These are phyloP conservation scores for Vanessa atalanta DNA, from an alignment of 1,140 invertebrate genomes.

Conservation along the genomic window DNA sequence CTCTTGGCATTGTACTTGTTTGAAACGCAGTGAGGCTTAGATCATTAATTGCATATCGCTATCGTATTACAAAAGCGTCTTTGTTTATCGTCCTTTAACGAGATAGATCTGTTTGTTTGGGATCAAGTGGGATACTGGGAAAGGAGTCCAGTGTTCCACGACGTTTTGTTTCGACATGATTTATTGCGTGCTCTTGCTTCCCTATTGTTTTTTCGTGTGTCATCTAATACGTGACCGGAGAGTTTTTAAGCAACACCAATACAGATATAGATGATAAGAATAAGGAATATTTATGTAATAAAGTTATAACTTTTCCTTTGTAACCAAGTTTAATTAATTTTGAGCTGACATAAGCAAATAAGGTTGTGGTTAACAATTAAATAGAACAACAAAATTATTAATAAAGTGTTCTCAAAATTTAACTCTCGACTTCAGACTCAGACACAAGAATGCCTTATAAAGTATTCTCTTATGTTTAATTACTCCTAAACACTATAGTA, in stretches of 20 bases:
- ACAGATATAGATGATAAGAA: neutral
- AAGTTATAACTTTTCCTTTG: no score
- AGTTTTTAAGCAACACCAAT: neutral
- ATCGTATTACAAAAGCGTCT: conserved; percentile 55
- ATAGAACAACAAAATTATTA: no score
- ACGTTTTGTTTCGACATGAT: conserved; percentile 24
- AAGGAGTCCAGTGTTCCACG: conserved; percentile 32
- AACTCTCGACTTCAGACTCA: no score
- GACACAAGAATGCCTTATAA: no score
- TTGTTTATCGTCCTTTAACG: conserved; percentile 51
- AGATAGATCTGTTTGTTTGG: conserved; percentile 41
- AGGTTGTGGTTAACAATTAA: no score
- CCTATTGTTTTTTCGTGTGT: neutral
- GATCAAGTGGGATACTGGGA: conserved; percentile 33
- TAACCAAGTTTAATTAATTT: no score
- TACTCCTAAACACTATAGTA: no score
- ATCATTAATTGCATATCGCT: conserved; percentile 56
- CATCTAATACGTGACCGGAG: neutral
- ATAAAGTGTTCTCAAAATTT: no score
- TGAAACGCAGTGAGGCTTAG: conserved; percentile 37
- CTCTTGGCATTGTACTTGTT: conserved; percentile 33
- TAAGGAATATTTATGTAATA: no score
- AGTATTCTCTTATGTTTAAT: no score
- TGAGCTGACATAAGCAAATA: no score
- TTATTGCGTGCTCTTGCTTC: conserved; percentile 12